A percentile compares a stretch with the other conserved stretches of the same genome.
Evolutionary conservation across 1,140 invertebrate genomes (phyloP).

Genomic region (Trichonephila inaurata): DNA sequence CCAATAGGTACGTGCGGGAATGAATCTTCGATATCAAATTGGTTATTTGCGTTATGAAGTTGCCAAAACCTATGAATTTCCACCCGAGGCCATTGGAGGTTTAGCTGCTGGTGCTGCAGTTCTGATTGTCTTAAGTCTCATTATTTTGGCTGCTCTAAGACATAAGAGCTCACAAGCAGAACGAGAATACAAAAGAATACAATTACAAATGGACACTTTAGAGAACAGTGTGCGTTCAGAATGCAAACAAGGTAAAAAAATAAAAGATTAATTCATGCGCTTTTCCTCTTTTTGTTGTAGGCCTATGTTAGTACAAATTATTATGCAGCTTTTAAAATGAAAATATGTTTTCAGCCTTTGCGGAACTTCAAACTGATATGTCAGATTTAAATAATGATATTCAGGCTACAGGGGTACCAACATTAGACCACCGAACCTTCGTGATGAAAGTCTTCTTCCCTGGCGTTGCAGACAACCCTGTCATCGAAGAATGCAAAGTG

Average conservation of each 20-base stretch:
- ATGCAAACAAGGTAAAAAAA: conserved; percentile 70
- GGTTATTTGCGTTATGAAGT: conserved; percentile 93
- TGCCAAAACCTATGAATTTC: conserved; percentile 90
- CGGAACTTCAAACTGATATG: conserved; percentile 99
- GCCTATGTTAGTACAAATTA: neutral
- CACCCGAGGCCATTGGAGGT: conserved; percentile 89
- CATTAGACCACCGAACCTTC: conserved; percentile 96
- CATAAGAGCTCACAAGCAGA: conserved; percentile 97
- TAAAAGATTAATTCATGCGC: neutral
- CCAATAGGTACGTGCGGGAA: conserved; percentile 85
- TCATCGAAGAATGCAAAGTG: conserved; percentile 91
- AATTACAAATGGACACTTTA: conserved; percentile 99
- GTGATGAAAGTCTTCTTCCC: conserved; percentile 99
- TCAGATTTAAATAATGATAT: conserved; percentile 97
- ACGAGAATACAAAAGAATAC: conserved; percentile 97
- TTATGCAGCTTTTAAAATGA: neutral
- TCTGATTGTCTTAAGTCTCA: conserved; percentile 90
- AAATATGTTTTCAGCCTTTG: conserved; percentile 88
- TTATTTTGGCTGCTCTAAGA: conserved; percentile 93
- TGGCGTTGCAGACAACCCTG: conserved; percentile 94
- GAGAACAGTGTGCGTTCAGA: conserved; percentile 91
- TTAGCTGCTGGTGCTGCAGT: conserved; percentile 91
- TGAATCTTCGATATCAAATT: conserved; percentile 91
- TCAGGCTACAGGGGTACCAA: conserved; percentile 96
- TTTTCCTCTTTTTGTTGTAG: neutral